Evolutionary conservation across 1,140 invertebrate species (phyloP).

Genomic region (Chymomyza costata): DNA sequence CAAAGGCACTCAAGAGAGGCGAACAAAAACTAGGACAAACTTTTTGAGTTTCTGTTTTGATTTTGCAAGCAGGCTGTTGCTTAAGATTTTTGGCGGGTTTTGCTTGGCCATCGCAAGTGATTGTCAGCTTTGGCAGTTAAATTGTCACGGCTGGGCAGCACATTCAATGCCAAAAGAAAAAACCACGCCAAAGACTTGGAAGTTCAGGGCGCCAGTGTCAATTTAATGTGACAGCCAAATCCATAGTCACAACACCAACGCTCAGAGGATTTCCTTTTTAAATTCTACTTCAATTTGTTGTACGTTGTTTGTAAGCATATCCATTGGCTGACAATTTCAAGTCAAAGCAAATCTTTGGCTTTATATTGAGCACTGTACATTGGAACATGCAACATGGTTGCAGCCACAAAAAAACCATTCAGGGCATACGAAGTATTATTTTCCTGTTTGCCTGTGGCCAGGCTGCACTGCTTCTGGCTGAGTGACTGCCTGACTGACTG

Average conservation of each 20-base stretch:
- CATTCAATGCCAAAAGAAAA: conserved; percentile 50
- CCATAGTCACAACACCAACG: conserved; percentile 21
- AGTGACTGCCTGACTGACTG: conserved; percentile 33
- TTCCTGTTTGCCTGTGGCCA: conserved; percentile 45
- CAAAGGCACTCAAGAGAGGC: conserved; percentile 21
- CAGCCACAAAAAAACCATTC: too few relatives aligned
- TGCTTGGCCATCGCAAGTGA: too few relatives aligned
- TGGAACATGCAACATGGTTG: conserved; percentile 22
- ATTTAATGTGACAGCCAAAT: conserved; percentile 9
- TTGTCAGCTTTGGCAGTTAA: conserved; percentile 36
- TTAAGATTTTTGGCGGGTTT: too few relatives aligned
- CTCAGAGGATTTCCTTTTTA: conserved; percentile 15
- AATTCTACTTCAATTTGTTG: too few relatives aligned
- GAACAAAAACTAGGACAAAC: conserved; percentile 52
- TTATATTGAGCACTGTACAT: not conserved
- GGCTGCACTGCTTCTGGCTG: too few relatives aligned
- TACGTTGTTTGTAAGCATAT: too few relatives aligned
- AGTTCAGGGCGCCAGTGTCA: conserved; percentile 25
- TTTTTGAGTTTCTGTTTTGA: conserved; percentile 47
- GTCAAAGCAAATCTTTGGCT: too few relatives aligned
- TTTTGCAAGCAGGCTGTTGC: conserved; percentile 8
- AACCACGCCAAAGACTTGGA: not conserved
- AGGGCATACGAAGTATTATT: conserved; percentile 44
- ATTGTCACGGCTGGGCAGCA: conserved; percentile 3
- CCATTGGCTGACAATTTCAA: too few relatives aligned